Percentiles rank a stretch among this genome's conserved stretches.
phyloP scores from a whole-genome alignment of 2,113 vertebrate genomes.

The Tychaedon coryphoeus region DNA sequence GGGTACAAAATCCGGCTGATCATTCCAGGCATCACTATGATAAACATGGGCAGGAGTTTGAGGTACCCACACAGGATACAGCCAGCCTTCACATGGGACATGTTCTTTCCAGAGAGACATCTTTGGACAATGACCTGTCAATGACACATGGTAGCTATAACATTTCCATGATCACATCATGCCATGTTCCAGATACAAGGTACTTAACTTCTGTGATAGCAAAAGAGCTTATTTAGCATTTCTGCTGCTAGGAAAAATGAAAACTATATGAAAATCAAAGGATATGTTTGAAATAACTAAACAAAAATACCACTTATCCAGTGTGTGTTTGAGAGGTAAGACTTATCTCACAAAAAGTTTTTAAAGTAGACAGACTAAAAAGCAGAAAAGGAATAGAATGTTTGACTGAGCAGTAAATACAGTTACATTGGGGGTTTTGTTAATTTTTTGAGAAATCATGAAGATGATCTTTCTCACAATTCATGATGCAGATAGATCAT shows the following conservation, averaged over 20 bases:
- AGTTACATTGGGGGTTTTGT: neutral
- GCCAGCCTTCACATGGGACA: conserved; percentile 95
- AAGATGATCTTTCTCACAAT: neutral
- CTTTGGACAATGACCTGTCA: conserved; percentile 94
- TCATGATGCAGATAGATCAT: neutral
- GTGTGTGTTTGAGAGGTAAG: neutral
- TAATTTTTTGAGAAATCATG: neutral
- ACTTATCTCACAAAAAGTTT: neutral
- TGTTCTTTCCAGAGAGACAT: conserved; percentile 93
- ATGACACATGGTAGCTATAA: neutral
- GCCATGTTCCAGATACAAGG: neutral
- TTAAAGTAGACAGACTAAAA: neutral
- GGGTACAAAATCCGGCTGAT: conserved; percentile 92
- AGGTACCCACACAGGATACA: conserved; percentile 92
- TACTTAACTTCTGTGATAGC: neutral
- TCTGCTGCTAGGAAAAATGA: neutral
- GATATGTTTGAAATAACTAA: neutral
- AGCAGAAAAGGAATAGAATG: neutral
- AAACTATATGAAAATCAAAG: neutral
- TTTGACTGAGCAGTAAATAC: neutral
- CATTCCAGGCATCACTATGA: conserved; percentile 96
- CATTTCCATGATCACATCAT: neutral
- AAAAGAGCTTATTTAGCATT: neutral
- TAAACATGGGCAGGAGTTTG: conserved; percentile 95
- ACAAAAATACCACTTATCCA: neutral